Percentiles rank a stretch among this genome's conserved stretches.
Conservation (phyloP, 2,797 vertebrate genomes). For the Thalassophryne amazonica region DNA sequence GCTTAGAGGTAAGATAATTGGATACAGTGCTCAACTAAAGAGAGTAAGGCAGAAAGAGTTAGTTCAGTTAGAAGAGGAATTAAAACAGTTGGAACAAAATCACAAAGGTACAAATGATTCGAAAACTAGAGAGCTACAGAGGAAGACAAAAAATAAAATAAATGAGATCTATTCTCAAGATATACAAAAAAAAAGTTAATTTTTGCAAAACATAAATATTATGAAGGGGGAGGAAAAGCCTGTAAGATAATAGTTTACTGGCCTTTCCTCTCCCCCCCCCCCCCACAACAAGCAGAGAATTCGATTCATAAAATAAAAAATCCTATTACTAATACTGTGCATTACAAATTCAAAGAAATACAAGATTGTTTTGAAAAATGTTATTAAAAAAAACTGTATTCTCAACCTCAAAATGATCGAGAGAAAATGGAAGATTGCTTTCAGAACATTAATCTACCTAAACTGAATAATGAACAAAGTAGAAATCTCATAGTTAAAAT, state of each 20-base stretch:
- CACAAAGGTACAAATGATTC: not conserved
- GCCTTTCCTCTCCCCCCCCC: too few relatives aligned
- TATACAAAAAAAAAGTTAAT: not conserved
- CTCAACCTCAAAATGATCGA: not conserved
- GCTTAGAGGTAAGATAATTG: too few relatives aligned
- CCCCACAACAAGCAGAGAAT: slow-evolving; percentile 12
- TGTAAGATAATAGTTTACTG: slow-evolving; percentile 3
- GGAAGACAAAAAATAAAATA: slow-evolving; percentile 1
- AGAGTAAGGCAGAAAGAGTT: not conserved
- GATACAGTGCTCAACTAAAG: not conserved
- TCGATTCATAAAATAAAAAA: slow-evolving; percentile 11
- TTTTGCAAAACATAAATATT: slow-evolving; percentile 4
- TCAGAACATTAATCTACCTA: not conserved
- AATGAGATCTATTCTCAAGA: not conserved
- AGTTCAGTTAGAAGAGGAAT: not conserved
- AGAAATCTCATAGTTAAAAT: not conserved
- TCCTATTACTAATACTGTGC: not conserved
- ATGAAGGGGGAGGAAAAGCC: not conserved
- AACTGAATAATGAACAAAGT: slow-evolving; percentile 1
- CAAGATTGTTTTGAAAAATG: slow-evolving; percentile 3
- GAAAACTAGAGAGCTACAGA: not conserved
- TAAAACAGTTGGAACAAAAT: not conserved
- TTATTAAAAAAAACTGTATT: not conserved
- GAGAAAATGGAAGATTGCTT: slow-evolving; percentile 6
- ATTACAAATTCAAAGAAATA: slow-evolving; percentile 1